Percentiles rank a stretch among this genome's conserved stretches.
These are phyloP conservation scores for Sisyra terminalis DNA, from an alignment of 2,888 invertebrate genomes.

Conservation along the genomic window DNA sequence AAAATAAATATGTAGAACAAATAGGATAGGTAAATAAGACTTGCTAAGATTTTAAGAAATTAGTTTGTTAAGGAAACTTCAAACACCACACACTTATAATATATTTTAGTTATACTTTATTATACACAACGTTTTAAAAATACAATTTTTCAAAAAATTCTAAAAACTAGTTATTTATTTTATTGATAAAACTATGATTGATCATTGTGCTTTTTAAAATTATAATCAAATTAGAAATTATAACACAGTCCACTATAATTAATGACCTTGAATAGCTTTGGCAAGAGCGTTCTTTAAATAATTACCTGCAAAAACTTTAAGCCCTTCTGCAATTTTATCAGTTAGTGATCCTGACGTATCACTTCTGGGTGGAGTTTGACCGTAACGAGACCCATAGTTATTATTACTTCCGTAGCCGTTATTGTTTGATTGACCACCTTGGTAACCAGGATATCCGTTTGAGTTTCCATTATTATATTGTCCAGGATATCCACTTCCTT, in stretches of 20 bases:
- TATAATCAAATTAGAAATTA: background rate
- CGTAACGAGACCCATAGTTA: constrained; percentile 5
- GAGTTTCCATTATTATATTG: constrained; percentile 9
- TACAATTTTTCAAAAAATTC: background rate
- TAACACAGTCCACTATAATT: background rate
- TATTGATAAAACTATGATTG: too few species aligned
- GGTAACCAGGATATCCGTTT: background rate
- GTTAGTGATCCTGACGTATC: constrained; percentile 1
- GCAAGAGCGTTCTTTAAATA: constrained; percentile 4
- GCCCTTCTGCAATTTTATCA: constrained; percentile 5
- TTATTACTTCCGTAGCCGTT: background rate
- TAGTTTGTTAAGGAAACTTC: background rate
- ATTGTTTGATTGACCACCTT: constrained; percentile 7
- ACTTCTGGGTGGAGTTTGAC: constrained; percentile 7
- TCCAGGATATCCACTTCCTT: constrained; percentile 13
- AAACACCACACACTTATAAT: background rate
- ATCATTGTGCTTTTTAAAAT: too few species aligned
- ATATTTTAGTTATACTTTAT: background rate
- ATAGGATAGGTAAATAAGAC: too few species aligned
- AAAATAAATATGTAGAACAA: too few species aligned
- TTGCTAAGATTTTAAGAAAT: too few species aligned
- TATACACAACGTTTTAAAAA: background rate
- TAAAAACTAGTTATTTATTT: background rate
- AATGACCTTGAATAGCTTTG: constrained; percentile 5
- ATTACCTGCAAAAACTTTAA: constrained; percentile 8